Base-by-base conservation (phyloP, 2,797 vertebrate species). In the Sorex maritimensis region DNA sequence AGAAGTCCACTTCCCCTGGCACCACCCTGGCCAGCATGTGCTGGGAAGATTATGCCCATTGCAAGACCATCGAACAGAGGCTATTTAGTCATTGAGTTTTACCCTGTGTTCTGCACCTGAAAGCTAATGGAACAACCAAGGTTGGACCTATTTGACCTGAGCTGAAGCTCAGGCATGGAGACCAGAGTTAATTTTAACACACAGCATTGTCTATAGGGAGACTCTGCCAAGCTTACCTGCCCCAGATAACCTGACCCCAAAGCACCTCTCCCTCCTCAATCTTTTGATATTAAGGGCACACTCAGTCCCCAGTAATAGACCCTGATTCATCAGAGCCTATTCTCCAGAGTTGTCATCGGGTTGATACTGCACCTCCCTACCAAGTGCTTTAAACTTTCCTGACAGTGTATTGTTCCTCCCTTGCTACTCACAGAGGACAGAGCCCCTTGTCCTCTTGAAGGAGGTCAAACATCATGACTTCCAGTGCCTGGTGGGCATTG, bases 311-410 rank as follows among this genome's bases (percentile, higher is more conserved):
- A 68, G 28, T 71, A 85, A 1, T 61, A 88, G 11, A 55, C 24
- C 55, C 61, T 58, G 46, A 79, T 71, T 75, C 91, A 58, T 85
- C 63, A 69, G 74, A 68, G 74, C 34, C 8, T 46, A 28, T 85
- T 71, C 86, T 93, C 61, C 44, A 69, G 55, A 91, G 78, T 21
- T 75, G 30, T 68, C 80, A 55, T 74, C 26, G 3, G 89, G 28
- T 83, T 72, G 75, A 94, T 69, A 83, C 79, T 69, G 28, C 61
- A 61, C 49, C 86, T 86, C 78, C 67, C 92, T 75, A 69, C 65
- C 87, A 44, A 78, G 28, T 90, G 52, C 44, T 30, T 28, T 88
- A 75, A 88, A 65, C 90, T 92, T 49, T 88, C 80, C 58, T 52
- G 49, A 10, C 49, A 46, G 73, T 93, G 85, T 90, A 58, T 67